These are phyloP conservation scores for Ophioninae sp. DNA, from an alignment of 2,888 invertebrate genomes.

Conservation along the genomic window DNA sequence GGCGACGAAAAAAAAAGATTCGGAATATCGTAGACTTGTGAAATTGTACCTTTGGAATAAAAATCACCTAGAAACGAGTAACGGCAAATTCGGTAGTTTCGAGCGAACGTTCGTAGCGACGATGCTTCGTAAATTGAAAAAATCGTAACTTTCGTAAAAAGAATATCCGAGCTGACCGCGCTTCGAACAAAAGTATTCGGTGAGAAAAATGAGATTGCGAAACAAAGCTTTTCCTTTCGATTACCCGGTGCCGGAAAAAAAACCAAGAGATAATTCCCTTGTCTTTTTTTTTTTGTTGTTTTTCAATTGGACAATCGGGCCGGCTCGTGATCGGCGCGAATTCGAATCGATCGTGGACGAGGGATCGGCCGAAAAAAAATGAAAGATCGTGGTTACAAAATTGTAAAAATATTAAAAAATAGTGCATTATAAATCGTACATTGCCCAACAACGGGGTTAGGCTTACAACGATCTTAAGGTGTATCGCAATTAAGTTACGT, in stretches of 20 bases:
- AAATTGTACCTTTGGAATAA: background rate
- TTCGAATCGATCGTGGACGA: background rate
- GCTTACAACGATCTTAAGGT: constrained; percentile 50
- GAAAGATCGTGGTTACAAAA: constrained; percentile 70
- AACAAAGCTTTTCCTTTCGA: background rate
- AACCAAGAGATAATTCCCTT: too few species aligned
- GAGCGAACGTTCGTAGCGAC: too few species aligned
- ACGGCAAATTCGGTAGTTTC: too few species aligned
- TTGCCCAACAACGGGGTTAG: constrained; percentile 69
- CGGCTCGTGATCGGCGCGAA: background rate
- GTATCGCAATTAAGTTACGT: constrained; percentile 55
- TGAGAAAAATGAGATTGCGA: too few species aligned
- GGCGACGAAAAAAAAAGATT: background rate
- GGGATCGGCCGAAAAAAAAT: constrained; percentile 61
- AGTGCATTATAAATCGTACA: constrained; percentile 72
- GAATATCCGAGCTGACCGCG: too few species aligned
- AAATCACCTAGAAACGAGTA: too few species aligned
- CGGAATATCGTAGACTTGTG: background rate
- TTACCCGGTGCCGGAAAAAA: background rate
- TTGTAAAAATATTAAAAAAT: constrained; percentile 76
- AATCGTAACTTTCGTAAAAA: too few species aligned
- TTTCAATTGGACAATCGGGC: too few species aligned
- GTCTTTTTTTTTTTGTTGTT: too few species aligned
- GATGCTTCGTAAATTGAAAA: too few species aligned
- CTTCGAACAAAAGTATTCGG: too few species aligned